These are phyloP conservation scores for Hyposoter dolosus DNA, from an alignment of 2,888 invertebrate genomes.

Conservation along the genomic window DNA sequence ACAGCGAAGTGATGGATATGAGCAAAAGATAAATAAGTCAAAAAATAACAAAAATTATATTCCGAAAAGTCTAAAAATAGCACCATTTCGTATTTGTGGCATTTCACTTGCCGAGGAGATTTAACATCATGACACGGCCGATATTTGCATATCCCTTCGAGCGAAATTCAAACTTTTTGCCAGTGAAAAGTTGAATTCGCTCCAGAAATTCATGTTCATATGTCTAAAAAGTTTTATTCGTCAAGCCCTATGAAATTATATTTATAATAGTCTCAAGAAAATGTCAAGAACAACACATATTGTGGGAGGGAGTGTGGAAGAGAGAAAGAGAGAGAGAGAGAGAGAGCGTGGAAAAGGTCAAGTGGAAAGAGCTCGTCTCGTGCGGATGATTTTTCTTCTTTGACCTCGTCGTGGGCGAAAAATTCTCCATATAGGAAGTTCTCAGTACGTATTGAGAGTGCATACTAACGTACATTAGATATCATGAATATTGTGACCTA, in stretches of 20 bases:
- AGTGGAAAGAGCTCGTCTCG: constrained; percentile 33
- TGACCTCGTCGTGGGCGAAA: neutral
- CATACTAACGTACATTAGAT: neutral
- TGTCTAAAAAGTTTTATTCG: neutral
- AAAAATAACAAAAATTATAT: neutral
- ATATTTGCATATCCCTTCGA: constrained; percentile 35
- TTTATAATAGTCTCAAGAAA: constrained; percentile 36
- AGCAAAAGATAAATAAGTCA: neutral
- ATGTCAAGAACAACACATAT: constrained; percentile 42
- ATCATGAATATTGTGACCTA: neutral
- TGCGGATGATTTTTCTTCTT: constrained; percentile 8
- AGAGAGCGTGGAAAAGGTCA: constrained; percentile 47
- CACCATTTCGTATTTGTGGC: neutral
- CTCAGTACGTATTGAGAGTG: neutral
- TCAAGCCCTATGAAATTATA: constrained; percentile 24
- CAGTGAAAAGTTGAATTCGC: constrained; percentile 24
- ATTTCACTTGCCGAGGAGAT: neutral
- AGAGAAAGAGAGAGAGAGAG: neutral
- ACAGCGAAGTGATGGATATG: neutral
- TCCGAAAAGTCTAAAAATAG: constrained; percentile 20
- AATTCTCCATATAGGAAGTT: neutral
- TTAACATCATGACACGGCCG: neutral
- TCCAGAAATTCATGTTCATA: constrained; percentile 2
- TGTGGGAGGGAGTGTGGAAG: neutral
- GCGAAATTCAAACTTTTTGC: constrained; percentile 6